Evolutionary conservation across 1,140 invertebrate species (phyloP), one percentile per base, ranked within the genome.

Genomic region (Radopholus similis): DNA sequence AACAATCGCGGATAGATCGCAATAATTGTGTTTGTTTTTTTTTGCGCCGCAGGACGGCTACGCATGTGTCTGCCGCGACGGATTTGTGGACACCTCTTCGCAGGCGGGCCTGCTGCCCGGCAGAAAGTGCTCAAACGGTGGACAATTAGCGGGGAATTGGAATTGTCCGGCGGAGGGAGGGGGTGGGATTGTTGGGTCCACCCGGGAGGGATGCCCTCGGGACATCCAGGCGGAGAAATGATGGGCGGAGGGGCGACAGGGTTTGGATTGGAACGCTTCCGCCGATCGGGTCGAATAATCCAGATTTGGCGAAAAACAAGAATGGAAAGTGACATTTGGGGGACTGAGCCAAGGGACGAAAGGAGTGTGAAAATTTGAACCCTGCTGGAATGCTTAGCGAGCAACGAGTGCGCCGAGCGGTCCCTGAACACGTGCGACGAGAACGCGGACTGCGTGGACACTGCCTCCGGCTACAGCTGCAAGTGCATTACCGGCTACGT

Each of bases 401-500:
- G 71, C 63, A 83, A 82, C 58, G 80, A 82, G 64, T 82, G 80
- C 63, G 26, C 68, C 3, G 64, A 65, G 26, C 60, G 72, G 26
- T 58, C 73, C 21, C 54, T 79, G 49, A 77, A 82, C 44, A 82
- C 82, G 30, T 84, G 83, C 66, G 73, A 83, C 64, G 76, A 76
- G n/a, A 81, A 84, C 66, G 83, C 84, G 5, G 71, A 78, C 30
- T 85, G 84, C 72, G 70, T 80, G n/a, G 84, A 85, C 56, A 72
- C 71, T 5, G 64, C 74, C 18, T 83, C 83, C 18, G 57, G 74
- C 8, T 84, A 76, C 66, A 76, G 75, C 9, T 85, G 84, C 71
- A 60, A 77, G 26, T 85, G 84, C 68, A 76, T 81, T 34, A 63
- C 74, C 38, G 84, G 84, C 13, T 85, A 66, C 68, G 63, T 76